Conservation (phyloP, 2,888 invertebrate species). For the Heliconius cydno region DNA sequence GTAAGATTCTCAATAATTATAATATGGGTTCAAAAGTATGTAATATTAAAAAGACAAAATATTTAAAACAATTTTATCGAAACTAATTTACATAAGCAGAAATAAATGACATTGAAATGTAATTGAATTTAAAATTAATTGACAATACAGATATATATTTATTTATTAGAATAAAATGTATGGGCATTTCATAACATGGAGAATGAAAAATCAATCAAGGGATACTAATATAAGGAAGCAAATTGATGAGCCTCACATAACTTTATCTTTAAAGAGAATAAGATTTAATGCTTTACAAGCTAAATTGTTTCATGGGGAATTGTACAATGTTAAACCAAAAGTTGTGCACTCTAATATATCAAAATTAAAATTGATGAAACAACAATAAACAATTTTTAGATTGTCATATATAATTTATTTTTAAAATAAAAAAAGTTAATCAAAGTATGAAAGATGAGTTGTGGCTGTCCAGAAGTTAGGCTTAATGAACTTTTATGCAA, state of each 20-base stretch:
- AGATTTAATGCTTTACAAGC: conserved; percentile 57
- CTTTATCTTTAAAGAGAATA: conserved; percentile 51
- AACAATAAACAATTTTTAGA: background rate
- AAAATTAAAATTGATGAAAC: background rate
- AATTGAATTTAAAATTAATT: background rate
- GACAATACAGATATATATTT: conserved; percentile 5
- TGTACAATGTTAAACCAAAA: conserved; percentile 52
- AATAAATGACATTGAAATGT: background rate
- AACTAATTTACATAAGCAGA: background rate
- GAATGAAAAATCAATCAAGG: conserved; percentile 43
- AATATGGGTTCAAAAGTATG: conserved; percentile 23
- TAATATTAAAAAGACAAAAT: background rate
- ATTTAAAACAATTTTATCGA: background rate
- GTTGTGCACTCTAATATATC: conserved; percentile 50
- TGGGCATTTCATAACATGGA: conserved; percentile 72
- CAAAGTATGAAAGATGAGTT: no score
- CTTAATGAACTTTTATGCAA: no score
- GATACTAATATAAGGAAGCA: conserved; percentile 50
- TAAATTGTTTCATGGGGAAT: conserved; percentile 61
- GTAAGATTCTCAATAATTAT: conserved; percentile 47
- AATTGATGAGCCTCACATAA: conserved; percentile 50
- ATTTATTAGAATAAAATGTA: conserved; percentile 49
- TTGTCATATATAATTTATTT: conserved; percentile 1
- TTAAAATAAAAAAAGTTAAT: background rate
- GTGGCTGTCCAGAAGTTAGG: no score